Conservation (phyloP, 2,113 vertebrate species). For the Leptobrachium ailaonicum region DNA sequence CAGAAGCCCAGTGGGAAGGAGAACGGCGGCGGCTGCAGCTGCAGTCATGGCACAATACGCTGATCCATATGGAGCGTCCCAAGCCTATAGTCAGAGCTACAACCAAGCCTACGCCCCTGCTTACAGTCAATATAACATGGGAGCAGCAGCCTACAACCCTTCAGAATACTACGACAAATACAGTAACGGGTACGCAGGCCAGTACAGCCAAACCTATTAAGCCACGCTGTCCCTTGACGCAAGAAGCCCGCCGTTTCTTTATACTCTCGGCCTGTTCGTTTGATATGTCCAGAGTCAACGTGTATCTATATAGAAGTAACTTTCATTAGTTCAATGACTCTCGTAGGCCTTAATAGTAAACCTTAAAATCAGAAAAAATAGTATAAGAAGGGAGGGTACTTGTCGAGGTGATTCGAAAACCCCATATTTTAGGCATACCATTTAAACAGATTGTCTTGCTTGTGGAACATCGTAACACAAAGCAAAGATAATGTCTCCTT, state of each 20-base stretch:
- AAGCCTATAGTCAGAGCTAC: slow-evolving; percentile 53
- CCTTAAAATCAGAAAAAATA: no score
- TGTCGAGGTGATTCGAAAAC: no score
- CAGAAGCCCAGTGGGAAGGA: slow-evolving; percentile 63
- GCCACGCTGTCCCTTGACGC: background rate
- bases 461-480: no score
- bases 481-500: no score
- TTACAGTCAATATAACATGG: slow-evolving; percentile 60
- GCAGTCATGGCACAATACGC: slow-evolving; percentile 51
- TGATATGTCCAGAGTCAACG: background rate
- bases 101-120: slow-evolving; percentile 52
- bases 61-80: slow-evolving; percentile 50
- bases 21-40: slow-evolving; percentile 55
- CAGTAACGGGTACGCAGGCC: slow-evolving; percentile 60
- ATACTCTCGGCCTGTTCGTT: slow-evolving; percentile 8
- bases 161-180: slow-evolving; percentile 67
- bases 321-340: background rate
- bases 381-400: no score
- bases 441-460: no score
- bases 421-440: no score
- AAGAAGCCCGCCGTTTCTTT: slow-evolving; percentile 7
- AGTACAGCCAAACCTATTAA: slow-evolving; percentile 55
- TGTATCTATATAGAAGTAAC: slow-evolving; percentile 2
- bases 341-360: background rate
- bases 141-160: slow-evolving; percentile 60